Evolutionary conservation across 2,797 vertebrate species (phyloP).

Genomic region (Pithecia hirsuta): DNA sequence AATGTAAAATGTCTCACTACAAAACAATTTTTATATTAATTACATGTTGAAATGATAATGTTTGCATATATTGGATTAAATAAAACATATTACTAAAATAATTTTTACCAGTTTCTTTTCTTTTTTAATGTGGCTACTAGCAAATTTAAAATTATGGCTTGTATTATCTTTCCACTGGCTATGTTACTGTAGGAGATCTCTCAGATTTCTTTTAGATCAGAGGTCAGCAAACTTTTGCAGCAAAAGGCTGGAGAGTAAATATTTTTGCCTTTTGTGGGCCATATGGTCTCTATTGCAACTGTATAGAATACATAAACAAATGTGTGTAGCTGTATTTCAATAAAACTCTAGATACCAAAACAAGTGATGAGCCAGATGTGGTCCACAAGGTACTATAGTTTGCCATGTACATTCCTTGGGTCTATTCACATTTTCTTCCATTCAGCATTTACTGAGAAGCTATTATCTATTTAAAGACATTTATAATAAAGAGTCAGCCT

Average conservation of each 20-base stretch:
- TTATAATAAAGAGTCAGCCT: background rate
- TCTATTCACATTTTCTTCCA: background rate
- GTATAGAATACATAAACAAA: background rate
- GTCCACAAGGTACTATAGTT: background rate
- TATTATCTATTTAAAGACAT: background rate
- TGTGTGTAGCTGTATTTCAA: background rate
- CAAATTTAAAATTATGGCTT: background rate
- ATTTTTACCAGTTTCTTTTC: slow-evolving; percentile 33
- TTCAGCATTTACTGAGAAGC: background rate
- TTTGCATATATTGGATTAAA: background rate
- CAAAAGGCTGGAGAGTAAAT: background rate
- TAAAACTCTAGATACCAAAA: background rate
- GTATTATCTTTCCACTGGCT: background rate
- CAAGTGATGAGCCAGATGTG: no score
- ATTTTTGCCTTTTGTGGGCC: background rate
- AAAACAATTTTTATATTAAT: background rate
- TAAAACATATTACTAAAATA: background rate
- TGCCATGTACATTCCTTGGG: background rate
- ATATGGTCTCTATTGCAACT: background rate
- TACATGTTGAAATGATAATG: background rate
- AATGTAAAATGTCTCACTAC: background rate
- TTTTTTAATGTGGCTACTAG: background rate
- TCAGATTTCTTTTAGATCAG: background rate
- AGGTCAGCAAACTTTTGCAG: background rate
- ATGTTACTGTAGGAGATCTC: background rate